Evolutionary conservation across 2,888 invertebrate species (phyloP), one percentile per base, ranked within the genome.

Genomic region (Teleogryllus oceanicus): DNA sequence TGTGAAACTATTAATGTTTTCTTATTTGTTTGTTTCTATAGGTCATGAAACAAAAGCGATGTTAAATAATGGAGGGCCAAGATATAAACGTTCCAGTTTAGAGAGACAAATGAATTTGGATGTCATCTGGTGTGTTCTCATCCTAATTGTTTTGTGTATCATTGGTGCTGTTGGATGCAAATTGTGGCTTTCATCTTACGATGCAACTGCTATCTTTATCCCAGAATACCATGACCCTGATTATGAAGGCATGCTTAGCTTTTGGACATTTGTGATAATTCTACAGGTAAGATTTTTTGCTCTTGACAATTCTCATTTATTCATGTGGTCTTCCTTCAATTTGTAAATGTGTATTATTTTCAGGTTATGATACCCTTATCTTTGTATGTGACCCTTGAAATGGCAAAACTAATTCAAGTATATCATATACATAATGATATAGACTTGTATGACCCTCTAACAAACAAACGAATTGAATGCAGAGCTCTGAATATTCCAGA

Each of bases 31-130:
- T 21, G 62, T 78, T 50, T 76, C 84, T 86, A 51, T 87, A 90
- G 96, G 98, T 81, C 96, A 96, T 87, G 98, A 99, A 89, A 98
- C 98, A 20, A 99, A 99, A 88, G 96, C 98, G 21, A 96, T 98
- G 96, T 90, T 98, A 82, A 99, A 98, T 88, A 98, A 98, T 87
- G 96, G 96, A 83, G 96, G 97, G 76, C 97, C 97, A 81, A 91
- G 97, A 77, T 96, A 94, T 88, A 98, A 97, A 88, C 92, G 97
- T 84, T 97, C 97, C 80, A 93, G 93, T 83, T 89, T 99, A 84
- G 98, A 99, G 88, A 92, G 93, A 83, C 93, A 94, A 87, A 97
- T 99, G 94, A 99, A 99, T 88, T 92, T 94, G 84, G 97, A 98
- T 88, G 95, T 98, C 81, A 92, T 98, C 85, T 98, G 97, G 96